These are phyloP conservation scores for Trichechus manatus DNA, from an alignment of 2,113 vertebrate species.

Conservation along the genomic window DNA sequence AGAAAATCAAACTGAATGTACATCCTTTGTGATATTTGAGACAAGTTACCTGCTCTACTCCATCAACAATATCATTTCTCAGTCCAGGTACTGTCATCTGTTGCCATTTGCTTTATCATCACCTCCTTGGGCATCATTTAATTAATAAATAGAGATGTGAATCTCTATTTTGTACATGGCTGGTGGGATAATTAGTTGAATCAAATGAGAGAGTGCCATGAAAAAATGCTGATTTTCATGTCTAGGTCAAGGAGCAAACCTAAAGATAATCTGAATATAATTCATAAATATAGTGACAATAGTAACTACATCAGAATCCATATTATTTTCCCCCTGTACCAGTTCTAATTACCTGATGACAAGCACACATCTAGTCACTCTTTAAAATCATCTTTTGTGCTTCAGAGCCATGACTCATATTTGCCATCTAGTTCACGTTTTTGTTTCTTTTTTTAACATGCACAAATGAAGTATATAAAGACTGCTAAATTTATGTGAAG, in stretches of 20 bases:
- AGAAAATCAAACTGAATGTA: neutral
- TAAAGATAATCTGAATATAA: neutral
- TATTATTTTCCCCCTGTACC: neutral
- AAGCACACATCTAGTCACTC: neutral
- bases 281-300: neutral
- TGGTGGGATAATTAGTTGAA: conserved; percentile 31
- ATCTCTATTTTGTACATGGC: conserved; percentile 8
- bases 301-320: neutral
- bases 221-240: conserved; percentile 3
- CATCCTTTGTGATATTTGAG: neutral
- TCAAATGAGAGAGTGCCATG: conserved; percentile 16
- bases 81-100: neutral
- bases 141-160: neutral
- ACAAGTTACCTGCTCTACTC: neutral
- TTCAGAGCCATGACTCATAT: neutral
- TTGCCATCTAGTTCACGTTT: neutral
- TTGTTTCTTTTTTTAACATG: too few relatives aligned
- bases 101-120: neutral
- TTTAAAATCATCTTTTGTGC: neutral
- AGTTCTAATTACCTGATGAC: neutral
- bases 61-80: neutral
- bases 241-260: neutral
- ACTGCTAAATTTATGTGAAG: too few relatives aligned
- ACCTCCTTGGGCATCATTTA: neutral
- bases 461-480: too few relatives aligned